Percentiles rank a stretch among this genome's conserved stretches.
These are phyloP conservation scores for Punctoribates punctum DNA, from an alignment of 2,888 invertebrate genomes.

Conservation along the genomic window DNA sequence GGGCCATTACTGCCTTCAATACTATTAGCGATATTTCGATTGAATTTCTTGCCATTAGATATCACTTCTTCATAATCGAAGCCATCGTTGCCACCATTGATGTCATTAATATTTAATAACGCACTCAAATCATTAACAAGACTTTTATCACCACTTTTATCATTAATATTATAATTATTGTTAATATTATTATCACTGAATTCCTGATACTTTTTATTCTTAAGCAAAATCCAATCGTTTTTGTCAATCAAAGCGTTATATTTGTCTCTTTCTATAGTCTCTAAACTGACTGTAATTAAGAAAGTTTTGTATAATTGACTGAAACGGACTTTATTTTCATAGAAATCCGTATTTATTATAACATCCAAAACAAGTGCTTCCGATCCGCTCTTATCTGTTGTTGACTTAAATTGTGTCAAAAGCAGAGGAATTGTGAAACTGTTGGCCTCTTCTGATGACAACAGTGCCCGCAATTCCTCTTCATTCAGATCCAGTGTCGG, in stretches of 20 bases:
- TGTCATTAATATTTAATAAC: constrained; percentile 28
- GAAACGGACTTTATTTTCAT: background rate
- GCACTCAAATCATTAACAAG: constrained; percentile 28
- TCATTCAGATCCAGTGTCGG: constrained; percentile 27
- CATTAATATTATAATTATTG: background rate
- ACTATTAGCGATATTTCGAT: background rate
- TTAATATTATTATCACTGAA: background rate
- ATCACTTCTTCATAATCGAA: background rate
- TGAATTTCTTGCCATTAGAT: constrained; percentile 16
- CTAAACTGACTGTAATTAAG: constrained; percentile 31
- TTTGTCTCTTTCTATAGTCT: constrained; percentile 24
- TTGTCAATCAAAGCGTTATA: background rate
- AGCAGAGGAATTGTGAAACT: constrained; percentile 22
- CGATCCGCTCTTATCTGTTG: constrained; percentile 16
- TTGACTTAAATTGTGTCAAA: constrained; percentile 11
- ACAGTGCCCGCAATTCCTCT: constrained; percentile 13
- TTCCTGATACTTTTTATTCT: constrained; percentile 30
- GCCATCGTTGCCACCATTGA: background rate
- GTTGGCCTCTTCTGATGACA: constrained; percentile 18
- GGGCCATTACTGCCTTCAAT: background rate
- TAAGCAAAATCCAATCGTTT: constrained; percentile 34
- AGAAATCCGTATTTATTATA: constrained; percentile 30
- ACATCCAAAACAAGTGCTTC: constrained; percentile 21
- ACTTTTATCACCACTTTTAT: constrained; percentile 11
- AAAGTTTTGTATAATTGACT: constrained; percentile 21